Conservation (phyloP, 1,140 invertebrate species). For the Brachionus rubens region DNA sequence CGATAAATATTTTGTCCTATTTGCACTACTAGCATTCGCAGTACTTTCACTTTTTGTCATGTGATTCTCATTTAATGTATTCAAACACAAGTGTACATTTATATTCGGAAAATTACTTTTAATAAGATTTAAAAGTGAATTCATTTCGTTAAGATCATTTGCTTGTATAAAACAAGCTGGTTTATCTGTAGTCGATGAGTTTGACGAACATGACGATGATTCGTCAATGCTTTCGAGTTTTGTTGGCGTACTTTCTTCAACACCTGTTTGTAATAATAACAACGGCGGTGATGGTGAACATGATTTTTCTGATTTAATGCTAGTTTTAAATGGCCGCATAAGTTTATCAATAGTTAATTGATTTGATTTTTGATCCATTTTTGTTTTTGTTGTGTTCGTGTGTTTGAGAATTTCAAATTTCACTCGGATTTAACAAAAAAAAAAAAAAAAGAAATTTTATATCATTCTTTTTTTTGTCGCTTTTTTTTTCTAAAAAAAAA, state of each 20-base stretch:
- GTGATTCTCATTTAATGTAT: not conserved
- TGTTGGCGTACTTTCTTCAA: not conserved
- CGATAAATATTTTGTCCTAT: constrained; percentile 5
- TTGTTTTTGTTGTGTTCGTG: not conserved
- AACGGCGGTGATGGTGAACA: not conserved
- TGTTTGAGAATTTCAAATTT: not conserved
- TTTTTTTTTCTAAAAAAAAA: not conserved
- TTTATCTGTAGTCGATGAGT: not conserved
- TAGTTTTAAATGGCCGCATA: not conserved
- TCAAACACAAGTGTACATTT: not conserved
- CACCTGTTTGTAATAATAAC: not conserved
- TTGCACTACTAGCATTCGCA: not conserved
- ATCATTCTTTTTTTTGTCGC: not conserved
- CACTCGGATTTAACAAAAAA: not conserved
- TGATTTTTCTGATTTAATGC: not conserved
- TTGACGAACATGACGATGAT: not conserved
- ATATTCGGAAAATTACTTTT: constrained; percentile 17
- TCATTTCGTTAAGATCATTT: not conserved
- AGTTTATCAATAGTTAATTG: not conserved
- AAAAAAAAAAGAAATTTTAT: not conserved
- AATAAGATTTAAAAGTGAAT: not conserved
- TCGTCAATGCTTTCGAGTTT: constrained; percentile 18
- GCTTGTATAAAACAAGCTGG: not conserved
- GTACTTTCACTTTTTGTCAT: not conserved
- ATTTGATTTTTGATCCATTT: constrained; percentile 2